Evolutionary conservation across 2,797 vertebrate genomes (phyloP).

Genomic region (Orientallactaga sibirica): DNA sequence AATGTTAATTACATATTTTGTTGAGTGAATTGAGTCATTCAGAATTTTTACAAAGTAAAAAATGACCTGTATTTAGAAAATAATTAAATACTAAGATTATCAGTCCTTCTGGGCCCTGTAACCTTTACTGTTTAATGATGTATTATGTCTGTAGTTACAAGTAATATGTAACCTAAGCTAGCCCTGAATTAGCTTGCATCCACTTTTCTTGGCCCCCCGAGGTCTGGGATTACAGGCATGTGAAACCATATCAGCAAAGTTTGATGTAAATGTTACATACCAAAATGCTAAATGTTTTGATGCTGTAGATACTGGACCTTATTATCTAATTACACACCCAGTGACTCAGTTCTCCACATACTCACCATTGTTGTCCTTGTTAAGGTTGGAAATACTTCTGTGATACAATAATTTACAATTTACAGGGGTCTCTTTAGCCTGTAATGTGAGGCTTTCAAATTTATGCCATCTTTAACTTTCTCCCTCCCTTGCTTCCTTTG

Average conservation of each 20-base stretch:
- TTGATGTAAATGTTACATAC: too few species aligned
- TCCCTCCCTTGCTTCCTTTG: too few species aligned
- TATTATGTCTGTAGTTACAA: background rate
- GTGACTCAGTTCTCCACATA: background rate
- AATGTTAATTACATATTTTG: conserved; percentile 1
- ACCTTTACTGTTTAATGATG: background rate
- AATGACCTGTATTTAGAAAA: background rate
- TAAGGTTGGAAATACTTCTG: background rate
- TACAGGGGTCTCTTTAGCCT: background rate
- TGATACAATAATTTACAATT: background rate
- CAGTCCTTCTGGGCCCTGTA: background rate
- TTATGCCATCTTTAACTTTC: background rate
- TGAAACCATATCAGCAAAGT: too few species aligned
- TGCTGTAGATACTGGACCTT: background rate
- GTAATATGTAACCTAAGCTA: too few species aligned
- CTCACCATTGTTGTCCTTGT: background rate
- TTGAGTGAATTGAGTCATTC: conserved; percentile 40
- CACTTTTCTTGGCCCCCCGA: too few species aligned
- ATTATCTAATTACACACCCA: background rate
- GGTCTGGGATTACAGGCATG: too few species aligned
- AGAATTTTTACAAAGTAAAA: conserved; percentile 5
- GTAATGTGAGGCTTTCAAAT: background rate
- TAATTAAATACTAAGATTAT: background rate
- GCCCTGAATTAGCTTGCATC: too few species aligned
- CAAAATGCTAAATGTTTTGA: too few species aligned